A percentile compares a stretch with the other conserved stretches of the same genome.
Evolutionary conservation across 2,113 vertebrate genomes (phyloP).

Genomic region (Murina feae): DNA sequence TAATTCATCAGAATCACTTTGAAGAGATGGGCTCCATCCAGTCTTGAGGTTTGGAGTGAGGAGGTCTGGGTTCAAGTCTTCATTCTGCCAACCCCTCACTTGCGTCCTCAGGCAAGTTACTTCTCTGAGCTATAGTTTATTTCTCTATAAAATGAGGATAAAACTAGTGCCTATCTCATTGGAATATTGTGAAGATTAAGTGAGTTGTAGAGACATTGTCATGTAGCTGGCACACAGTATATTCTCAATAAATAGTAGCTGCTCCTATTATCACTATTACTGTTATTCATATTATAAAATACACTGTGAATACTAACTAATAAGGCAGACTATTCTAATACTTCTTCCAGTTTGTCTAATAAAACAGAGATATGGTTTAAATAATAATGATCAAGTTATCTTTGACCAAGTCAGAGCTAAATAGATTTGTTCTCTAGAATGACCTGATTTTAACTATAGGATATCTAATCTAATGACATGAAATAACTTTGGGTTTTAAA

Average conservation of each 20-base stretch:
- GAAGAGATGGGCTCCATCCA: not conserved
- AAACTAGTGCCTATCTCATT: not conserved
- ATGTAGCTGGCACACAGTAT: not conserved
- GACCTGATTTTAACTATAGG: not conserved
- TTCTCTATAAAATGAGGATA: not conserved
- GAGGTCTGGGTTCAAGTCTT: not conserved
- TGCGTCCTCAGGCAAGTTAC: not conserved
- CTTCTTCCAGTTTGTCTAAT: not conserved
- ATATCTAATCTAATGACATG: not conserved
- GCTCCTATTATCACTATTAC: not conserved
- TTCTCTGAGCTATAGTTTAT: not conserved
- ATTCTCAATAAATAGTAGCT: not conserved
- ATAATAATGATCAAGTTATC: slow-evolving; percentile 3
- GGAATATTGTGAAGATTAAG: not conserved
- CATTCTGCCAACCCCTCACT: not conserved
- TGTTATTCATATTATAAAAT: slow-evolving; percentile 16
- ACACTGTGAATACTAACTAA: not conserved
- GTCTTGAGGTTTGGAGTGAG: not conserved
- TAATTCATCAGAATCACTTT: not conserved
- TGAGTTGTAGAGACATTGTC: not conserved
- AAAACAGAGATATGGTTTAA: not conserved
- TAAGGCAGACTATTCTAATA: not conserved
- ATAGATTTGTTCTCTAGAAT: not conserved
- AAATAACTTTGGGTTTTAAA: not conserved
- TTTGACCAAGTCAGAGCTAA: not conserved